A percentile compares a stretch with the other conserved stretches of the same genome.
phyloP scores from a whole-genome alignment of 2,113 vertebrate species.

The Eulacestoma nigropectus region DNA sequence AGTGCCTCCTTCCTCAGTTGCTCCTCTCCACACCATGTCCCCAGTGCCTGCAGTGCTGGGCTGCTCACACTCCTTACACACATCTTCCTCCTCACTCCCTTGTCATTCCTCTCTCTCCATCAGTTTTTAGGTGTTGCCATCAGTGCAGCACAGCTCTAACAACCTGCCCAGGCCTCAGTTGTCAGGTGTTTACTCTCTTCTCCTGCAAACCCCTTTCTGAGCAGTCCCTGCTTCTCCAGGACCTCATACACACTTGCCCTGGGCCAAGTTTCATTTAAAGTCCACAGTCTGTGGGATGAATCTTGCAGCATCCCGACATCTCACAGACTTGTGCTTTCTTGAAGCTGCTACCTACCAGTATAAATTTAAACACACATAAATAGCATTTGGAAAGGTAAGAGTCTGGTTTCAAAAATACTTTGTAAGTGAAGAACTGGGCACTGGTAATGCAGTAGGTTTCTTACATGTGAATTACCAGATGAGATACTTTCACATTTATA shows the following conservation, averaged over 20 bases:
- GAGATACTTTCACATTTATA: neutral
- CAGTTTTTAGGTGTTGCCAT: neutral
- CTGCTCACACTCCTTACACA: neutral
- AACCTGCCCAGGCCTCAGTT: neutral
- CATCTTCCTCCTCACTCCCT: neutral
- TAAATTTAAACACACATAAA: neutral
- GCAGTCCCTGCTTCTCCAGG: neutral
- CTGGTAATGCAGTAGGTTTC: neutral
- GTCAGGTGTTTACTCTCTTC: neutral
- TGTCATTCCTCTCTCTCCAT: rapidly evolving
- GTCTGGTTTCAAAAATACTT: neutral
- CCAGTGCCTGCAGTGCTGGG: rapidly evolving
- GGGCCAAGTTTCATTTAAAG: neutral
- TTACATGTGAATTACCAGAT: neutral
- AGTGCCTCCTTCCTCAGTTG: neutral
- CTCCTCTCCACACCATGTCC: neutral
- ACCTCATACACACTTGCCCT: neutral
- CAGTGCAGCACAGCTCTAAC: neutral
- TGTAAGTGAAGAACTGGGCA: neutral
- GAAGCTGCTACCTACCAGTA: neutral
- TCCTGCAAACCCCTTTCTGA: neutral
- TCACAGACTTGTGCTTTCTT: neutral
- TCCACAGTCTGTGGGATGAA: neutral
- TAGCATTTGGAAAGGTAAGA: neutral
- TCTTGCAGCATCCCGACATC: neutral